Percentiles rank a stretch among this genome's conserved stretches.
phyloP scores from a whole-genome alignment of 2,888 invertebrate species.

The Cosmorhoe ocellata region DNA sequence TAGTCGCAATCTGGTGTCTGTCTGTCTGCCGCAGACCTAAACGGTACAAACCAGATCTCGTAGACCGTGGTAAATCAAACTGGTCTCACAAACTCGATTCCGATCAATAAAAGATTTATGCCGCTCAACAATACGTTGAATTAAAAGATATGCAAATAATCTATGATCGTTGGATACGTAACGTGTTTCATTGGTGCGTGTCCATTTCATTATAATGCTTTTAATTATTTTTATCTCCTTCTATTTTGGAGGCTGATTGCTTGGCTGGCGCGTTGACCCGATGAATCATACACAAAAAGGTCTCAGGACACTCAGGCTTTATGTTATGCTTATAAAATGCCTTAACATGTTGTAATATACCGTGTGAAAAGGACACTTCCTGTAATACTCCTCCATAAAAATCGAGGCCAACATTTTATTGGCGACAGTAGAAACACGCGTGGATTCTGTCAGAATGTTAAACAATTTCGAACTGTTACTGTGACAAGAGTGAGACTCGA shows the following conservation, averaged over 20 bases:
- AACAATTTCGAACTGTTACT: constrained; percentile 67
- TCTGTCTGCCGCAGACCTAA: not conserved
- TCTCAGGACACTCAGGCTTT: constrained; percentile 26
- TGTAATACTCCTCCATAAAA: constrained; percentile 64
- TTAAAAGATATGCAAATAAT: constrained; percentile 73
- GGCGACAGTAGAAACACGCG: constrained; percentile 58
- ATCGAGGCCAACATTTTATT: constrained; percentile 75
- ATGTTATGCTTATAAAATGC: constrained; percentile 33
- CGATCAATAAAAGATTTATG: constrained; percentile 23
- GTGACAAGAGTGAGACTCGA: constrained; percentile 52
- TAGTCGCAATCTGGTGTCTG: not conserved
- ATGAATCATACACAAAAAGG: constrained; percentile 47
- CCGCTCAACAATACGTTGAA: constrained; percentile 59
- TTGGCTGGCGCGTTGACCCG: constrained; percentile 64
- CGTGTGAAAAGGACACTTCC: constrained; percentile 68
- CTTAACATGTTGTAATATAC: constrained; percentile 39
- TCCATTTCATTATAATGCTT: constrained; percentile 74
- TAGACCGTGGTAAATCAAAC: constrained; percentile 13
- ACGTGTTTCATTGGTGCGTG: constrained; percentile 58
- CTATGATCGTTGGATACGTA: constrained; percentile 52
- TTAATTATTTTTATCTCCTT: constrained; percentile 75
- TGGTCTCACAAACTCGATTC: constrained; percentile 10
- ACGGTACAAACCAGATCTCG: not conserved
- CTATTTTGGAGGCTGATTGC: constrained; percentile 65
- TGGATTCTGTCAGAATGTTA: constrained; percentile 76